phyloP scores from a whole-genome alignment of 2,113 vertebrate species.

The Pelusios castaneus region DNA sequence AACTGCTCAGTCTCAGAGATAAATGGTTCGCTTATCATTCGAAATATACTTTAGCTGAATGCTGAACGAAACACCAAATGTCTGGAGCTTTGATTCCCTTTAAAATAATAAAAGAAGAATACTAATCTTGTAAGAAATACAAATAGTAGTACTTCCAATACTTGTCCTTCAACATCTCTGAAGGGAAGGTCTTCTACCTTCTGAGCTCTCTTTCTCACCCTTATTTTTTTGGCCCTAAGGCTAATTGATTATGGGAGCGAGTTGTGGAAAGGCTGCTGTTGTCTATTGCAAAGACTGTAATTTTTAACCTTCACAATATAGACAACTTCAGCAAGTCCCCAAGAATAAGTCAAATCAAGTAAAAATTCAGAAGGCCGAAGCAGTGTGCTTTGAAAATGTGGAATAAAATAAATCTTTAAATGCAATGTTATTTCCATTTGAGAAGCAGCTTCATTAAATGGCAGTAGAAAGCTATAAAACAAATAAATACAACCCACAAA shows the following conservation, averaged over 20 bases:
- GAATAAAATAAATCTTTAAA: slow-evolving; percentile 50
- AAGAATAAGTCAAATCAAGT: slow-evolving; percentile 46
- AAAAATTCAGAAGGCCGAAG: slow-evolving; percentile 51
- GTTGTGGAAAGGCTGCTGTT: slow-evolving; percentile 43
- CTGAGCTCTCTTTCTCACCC: slow-evolving; percentile 25
- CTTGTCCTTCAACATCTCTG: slow-evolving; percentile 24
- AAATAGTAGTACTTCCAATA: slow-evolving; percentile 41
- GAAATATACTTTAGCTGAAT: slow-evolving; percentile 37
- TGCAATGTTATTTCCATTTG: neutral
- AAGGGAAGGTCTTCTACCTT: neutral
- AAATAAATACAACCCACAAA: slow-evolving; percentile 65
- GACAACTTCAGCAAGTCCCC: slow-evolving; percentile 30
- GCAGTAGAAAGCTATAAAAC: slow-evolving; percentile 54
- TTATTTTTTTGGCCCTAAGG: slow-evolving; percentile 30
- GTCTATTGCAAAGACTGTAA: neutral
- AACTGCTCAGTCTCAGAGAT: slow-evolving; percentile 34
- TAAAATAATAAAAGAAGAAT: slow-evolving; percentile 7
- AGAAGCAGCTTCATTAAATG: slow-evolving; percentile 12
- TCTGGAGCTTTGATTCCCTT: slow-evolving; percentile 10
- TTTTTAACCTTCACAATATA: slow-evolving; percentile 15
- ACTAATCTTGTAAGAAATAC: slow-evolving; percentile 10
- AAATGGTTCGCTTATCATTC: slow-evolving; percentile 35
- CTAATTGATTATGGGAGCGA: slow-evolving; percentile 50
- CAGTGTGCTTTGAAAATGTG: slow-evolving; percentile 16
- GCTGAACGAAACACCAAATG: neutral